Percentiles rank a stretch among this genome's conserved stretches.
Conservation (phyloP, 2,113 vertebrate species). For the Brachirus orientalis region DNA sequence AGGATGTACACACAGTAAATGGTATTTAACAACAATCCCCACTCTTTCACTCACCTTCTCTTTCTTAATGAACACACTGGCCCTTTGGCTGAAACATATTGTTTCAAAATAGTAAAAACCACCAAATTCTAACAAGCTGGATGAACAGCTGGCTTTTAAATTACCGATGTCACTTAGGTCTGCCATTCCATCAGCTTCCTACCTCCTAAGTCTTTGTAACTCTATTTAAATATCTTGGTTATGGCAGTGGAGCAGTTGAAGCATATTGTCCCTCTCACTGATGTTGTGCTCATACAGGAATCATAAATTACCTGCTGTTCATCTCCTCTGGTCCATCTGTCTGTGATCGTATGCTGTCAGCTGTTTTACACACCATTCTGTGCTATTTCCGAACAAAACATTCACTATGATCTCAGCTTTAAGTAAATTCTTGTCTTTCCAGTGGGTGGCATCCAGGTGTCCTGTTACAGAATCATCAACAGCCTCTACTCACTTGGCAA, state of each 20-base stretch:
- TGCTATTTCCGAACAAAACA: slow-evolving; percentile 11
- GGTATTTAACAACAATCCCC: too few species aligned
- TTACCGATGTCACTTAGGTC: slow-evolving; percentile 30
- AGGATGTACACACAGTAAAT: too few species aligned
- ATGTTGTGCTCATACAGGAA: slow-evolving; percentile 21
- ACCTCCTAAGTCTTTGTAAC: slow-evolving; percentile 41
- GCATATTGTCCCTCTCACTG: slow-evolving; percentile 39
- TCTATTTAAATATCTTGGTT: slow-evolving; percentile 37
- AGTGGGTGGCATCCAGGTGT: slow-evolving; percentile 92
- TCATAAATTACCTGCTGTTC: slow-evolving; percentile 36
- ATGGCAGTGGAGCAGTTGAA: slow-evolving; percentile 25
- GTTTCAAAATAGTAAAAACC: not conserved
- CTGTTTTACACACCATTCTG: not conserved
- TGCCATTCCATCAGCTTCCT: slow-evolving; percentile 8
- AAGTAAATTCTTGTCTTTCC: slow-evolving; percentile 47
- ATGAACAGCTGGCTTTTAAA: slow-evolving; percentile 46
- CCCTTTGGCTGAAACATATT: not conserved
- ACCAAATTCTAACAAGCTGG: slow-evolving; percentile 1
- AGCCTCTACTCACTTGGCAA: slow-evolving; percentile 92
- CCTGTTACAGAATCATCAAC: slow-evolving; percentile 91
- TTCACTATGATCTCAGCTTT: slow-evolving; percentile 1
- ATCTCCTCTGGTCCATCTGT: slow-evolving; percentile 2
- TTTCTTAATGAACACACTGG: too few species aligned
- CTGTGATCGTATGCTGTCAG: slow-evolving; percentile 18
- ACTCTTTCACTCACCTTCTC: too few species aligned